A percentile compares a stretch with the other conserved stretches of the same genome.
phyloP scores from a whole-genome alignment of 2,888 invertebrate genomes.

The Polia nebulosa region DNA sequence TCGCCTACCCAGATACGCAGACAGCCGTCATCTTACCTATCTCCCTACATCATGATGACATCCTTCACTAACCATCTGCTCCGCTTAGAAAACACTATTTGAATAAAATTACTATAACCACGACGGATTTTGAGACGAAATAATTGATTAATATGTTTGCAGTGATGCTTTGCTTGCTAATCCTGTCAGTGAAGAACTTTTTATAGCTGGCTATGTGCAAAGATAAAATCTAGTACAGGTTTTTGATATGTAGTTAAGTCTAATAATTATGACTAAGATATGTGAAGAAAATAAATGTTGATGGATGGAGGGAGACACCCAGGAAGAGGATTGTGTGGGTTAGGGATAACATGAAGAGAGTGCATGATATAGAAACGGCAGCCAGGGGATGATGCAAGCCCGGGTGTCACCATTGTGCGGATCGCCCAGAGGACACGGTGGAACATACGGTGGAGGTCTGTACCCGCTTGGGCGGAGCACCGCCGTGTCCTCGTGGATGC shows the following conservation, averaged over 20 bases:
- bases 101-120: constrained; percentile 45
- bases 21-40: constrained; percentile 25
- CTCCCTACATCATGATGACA: constrained; percentile 25
- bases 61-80: constrained; percentile 9
- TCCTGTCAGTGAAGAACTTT: neutral
- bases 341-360: neutral
- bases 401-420: too few relatives aligned
- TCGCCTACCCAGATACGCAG: constrained; percentile 35
- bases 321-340: neutral
- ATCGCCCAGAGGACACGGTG: too few relatives aligned
- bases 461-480: too few relatives aligned
- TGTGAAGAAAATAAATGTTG: neutral
- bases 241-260: constrained; percentile 20
- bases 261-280: neutral
- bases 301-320: neutral
- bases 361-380: neutral
- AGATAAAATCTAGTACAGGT: constrained; percentile 18
- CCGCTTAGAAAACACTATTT: constrained; percentile 22
- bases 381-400: neutral
- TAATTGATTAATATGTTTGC: constrained; percentile 23
- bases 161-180: constrained; percentile 11
- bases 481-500: too few relatives aligned
- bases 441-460: too few relatives aligned
- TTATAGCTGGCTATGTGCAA: constrained; percentile 11
- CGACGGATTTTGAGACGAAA: constrained; percentile 21